Percentiles rank a stretch among this genome's conserved stretches.
phyloP scores from a whole-genome alignment of 1,140 invertebrate genomes.

The Leptinotarsa undecemlineata region DNA sequence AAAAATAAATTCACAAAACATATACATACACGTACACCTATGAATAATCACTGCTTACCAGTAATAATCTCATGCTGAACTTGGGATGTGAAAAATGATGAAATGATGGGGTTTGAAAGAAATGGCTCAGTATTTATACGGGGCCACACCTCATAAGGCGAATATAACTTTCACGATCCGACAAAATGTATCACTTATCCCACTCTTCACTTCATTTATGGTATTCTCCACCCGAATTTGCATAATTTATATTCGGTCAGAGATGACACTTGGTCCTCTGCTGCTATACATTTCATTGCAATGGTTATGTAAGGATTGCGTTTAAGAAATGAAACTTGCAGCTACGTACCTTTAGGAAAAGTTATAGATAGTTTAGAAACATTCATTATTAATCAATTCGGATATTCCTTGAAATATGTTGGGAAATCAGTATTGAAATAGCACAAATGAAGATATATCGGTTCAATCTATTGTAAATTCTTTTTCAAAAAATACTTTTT shows the following conservation, averaged over 20 bases:
- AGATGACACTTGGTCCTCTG: not conserved
- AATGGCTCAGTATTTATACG: conserved; percentile 26
- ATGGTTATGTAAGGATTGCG: too few species aligned
- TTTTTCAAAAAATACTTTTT: too few species aligned
- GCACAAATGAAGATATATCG: too few species aligned
- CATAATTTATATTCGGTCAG: not conserved
- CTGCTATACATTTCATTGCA: too few species aligned
- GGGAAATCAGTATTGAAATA: too few species aligned
- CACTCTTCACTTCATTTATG: not conserved
- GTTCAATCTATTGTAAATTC: too few species aligned
- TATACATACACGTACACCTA: not conserved
- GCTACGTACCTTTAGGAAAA: too few species aligned
- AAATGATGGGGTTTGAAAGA: conserved; percentile 27
- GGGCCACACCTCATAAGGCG: conserved; percentile 31
- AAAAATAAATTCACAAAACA: not conserved
- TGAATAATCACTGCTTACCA: conserved; percentile 25
- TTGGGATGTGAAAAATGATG: conserved; percentile 24
- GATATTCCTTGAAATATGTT: too few species aligned
- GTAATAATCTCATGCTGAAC: conserved; percentile 25
- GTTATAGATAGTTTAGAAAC: too few species aligned
- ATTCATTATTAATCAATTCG: too few species aligned
- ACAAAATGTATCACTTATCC: not conserved
- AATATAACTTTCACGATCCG: not conserved
- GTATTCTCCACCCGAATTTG: not conserved
- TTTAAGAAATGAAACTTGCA: too few species aligned